Evolutionary conservation across 2,888 invertebrate genomes (phyloP).

Genomic region (Stenchaetothrips biformis): DNA sequence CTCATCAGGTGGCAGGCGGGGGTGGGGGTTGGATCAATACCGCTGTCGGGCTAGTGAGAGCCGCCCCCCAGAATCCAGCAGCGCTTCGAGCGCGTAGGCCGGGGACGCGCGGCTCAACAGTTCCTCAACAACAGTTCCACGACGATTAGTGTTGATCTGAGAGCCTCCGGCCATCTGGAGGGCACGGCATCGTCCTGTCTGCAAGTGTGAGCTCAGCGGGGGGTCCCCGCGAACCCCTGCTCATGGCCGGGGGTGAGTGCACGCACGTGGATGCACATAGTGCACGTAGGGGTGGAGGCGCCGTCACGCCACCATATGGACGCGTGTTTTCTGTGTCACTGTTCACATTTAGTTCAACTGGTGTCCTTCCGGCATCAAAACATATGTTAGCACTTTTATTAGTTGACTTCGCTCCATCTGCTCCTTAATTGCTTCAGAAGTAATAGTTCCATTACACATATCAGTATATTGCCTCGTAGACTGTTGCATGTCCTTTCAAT

Average conservation of each 20-base stretch:
- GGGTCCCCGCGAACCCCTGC: background rate
- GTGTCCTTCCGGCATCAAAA: too few species aligned
- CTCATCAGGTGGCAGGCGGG: constrained; percentile 6
- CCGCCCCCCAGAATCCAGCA: background rate
- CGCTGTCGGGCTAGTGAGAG: background rate
- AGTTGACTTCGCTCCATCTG: too few species aligned
- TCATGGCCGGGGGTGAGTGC: background rate
- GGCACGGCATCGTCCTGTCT: background rate
- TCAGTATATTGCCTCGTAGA: background rate
- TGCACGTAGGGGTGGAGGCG: too few species aligned
- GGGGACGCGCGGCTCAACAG: background rate
- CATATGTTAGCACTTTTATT: too few species aligned
- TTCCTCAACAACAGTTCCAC: too few species aligned
- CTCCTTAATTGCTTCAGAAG: too few species aligned
- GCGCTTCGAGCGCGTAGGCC: too few species aligned
- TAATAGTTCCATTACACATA: background rate
- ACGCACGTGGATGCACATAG: background rate
- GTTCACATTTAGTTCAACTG: too few species aligned
- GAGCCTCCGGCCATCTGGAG: background rate
- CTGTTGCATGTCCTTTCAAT: background rate
- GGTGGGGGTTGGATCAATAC: background rate
- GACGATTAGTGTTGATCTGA: background rate
- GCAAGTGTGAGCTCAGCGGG: background rate
- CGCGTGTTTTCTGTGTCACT: background rate
- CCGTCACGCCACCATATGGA: background rate